Evolutionary conservation across 2,113 vertebrate species (phyloP), one percentile per base, ranked within the genome.

Genomic region (Neogobius melanostomus): DNA sequence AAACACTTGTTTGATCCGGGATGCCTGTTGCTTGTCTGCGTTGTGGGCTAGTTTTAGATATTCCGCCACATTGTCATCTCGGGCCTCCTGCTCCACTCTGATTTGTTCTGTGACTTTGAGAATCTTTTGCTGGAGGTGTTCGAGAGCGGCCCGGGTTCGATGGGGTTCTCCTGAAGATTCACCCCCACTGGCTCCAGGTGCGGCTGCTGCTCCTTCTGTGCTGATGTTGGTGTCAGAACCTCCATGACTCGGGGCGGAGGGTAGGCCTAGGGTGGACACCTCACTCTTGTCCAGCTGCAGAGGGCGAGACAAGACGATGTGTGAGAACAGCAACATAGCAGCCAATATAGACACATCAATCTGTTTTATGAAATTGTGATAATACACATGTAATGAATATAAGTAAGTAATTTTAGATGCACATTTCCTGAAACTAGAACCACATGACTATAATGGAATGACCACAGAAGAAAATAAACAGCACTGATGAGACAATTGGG

Each of bases 51-150:
- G 87, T 88, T 98, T 99, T 84, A 99, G 92, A 88, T 99, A 99
- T 87, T 99, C 98, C 0, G 98, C 97, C 77, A 99, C 98, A 3
- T 99, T 99, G 90, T 99, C 96, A 0, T 99, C 98, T 0, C 98
- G 95, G 0, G 97, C 97, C 91, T 99, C 97, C 92, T 99, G 98
- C 88, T 99, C 98, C 28, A 99, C 95, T 43, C 95, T 96, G 83
- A 99, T 98, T 93, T 99, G 98, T 91, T 99, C 98, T 0, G 98
- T 99, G 92, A 99, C 96, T 91, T 98, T 98, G 69, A 99, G 93
- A 88, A 98, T 95, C 92, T 99, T 99, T 92, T 99, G 97, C 91
- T 98, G 97, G 87, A 99, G 93, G 86, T 99, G 98, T 65, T 98
- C 97, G 49, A 99, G 93, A 82, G 98, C 98, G 0, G 87, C 96